A percentile compares a stretch with the other conserved stretches of the same genome.
phyloP scores from a whole-genome alignment of 1,140 invertebrate species.

The Drosophila carrolli region DNA sequence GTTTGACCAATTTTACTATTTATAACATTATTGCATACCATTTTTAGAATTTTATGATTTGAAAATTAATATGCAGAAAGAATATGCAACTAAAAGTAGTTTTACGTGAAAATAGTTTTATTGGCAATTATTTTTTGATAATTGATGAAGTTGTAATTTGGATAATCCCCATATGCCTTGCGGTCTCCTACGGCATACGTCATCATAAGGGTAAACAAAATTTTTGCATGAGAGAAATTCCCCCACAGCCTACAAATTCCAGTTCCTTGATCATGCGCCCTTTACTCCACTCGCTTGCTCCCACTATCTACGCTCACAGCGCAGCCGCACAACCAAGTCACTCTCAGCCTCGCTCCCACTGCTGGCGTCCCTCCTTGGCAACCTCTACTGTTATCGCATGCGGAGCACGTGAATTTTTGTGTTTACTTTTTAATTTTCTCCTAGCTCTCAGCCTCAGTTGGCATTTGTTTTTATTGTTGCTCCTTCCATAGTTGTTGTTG shows the following conservation, averaged over 20 bases:
- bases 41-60: no score
- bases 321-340: constrained; percentile 34
- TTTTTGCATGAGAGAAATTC: constrained; percentile 54
- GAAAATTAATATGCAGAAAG: no score
- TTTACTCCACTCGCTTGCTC: not conserved
- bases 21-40: no score
- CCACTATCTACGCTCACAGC: constrained; percentile 15
- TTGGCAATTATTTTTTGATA: no score
- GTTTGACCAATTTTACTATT: no score
- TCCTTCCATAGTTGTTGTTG: constrained; percentile 22
- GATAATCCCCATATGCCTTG: not conserved
- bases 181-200: constrained; percentile 39
- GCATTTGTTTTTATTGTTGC: constrained; percentile 35
- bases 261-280: constrained; percentile 4
- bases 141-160: no score
- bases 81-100: no score
- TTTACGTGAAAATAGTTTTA: no score
- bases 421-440: constrained; percentile 80
- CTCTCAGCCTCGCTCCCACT: not conserved
- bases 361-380: not conserved
- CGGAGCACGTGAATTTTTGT: constrained; percentile 78
- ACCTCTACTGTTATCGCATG: constrained; percentile 36
- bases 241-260: constrained; percentile 44
- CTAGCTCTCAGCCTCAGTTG: constrained; percentile 42
- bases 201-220: constrained; percentile 73